These are phyloP conservation scores for Sebastiscus tertius DNA, from an alignment of 2,797 vertebrate species.

Conservation along the genomic window DNA sequence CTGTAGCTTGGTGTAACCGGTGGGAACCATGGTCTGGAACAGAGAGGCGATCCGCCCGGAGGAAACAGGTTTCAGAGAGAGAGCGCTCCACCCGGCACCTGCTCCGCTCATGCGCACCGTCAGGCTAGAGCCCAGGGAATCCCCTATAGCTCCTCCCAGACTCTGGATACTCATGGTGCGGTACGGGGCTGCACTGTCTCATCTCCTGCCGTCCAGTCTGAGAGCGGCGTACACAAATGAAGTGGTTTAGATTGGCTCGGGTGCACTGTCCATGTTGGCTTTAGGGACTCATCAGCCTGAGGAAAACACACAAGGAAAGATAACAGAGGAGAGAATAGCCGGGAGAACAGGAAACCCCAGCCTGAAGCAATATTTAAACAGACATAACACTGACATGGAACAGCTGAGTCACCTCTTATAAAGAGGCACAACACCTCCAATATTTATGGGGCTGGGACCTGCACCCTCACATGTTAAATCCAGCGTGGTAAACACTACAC, in stretches of 20 bases:
- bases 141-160: conserved; percentile 75
- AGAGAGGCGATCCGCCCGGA: conserved; percentile 86
- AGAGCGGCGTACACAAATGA: background rate
- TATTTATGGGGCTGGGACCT: too few species aligned
- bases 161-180: conserved; percentile 81
- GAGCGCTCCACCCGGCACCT: conserved; percentile 84
- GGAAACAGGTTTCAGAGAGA: conserved; percentile 85
- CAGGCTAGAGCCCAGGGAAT: conserved; percentile 82
- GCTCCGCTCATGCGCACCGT: conserved; percentile 70
- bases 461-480: too few species aligned
- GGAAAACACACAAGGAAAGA: background rate
- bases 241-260: conserved; percentile 10
- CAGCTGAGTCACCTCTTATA: background rate
- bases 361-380: background rate
- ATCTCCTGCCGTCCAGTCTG: conserved; percentile 62
- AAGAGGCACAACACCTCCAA: background rate
- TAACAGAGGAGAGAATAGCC: background rate
- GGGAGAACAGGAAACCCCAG: background rate
- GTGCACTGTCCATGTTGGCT: background rate
- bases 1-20: conserved; percentile 90
- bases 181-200: conserved; percentile 39
- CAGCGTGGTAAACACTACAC: too few species aligned
- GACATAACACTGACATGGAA: background rate
- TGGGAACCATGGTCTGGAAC: conserved; percentile 93
- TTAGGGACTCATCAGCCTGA: conserved; percentile 4